Conservation (phyloP, 2,113 vertebrate genomes). For the Turdus rufiventris region DNA sequence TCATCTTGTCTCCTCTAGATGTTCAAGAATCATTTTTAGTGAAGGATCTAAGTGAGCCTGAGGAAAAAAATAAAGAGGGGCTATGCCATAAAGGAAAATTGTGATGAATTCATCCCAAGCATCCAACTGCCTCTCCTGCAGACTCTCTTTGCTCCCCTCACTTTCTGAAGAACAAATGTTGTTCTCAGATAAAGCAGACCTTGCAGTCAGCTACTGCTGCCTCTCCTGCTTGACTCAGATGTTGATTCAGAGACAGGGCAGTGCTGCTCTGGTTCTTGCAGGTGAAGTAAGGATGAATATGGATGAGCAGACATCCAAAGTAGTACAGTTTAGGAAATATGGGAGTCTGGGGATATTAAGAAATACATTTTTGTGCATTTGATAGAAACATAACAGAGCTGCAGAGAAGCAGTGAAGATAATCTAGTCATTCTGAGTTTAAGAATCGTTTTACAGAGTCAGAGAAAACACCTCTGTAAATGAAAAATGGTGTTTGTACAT, state of each 20-base stretch:
- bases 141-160: neutral
- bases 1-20: neutral
- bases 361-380: constrained; percentile 19
- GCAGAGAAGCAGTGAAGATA: neutral
- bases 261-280: neutral
- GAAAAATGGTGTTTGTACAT: neutral
- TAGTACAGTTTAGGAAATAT: neutral
- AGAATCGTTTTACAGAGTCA: neutral
- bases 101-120: neutral
- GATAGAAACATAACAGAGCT: neutral
- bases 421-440: constrained; percentile 6
- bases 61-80: neutral
- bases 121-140: neutral
- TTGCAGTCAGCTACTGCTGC: neutral
- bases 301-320: neutral
- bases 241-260: neutral
- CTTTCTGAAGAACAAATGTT: neutral
- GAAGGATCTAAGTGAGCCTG: neutral
- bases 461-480: constrained; percentile 3
- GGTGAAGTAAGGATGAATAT: constrained; percentile 36
- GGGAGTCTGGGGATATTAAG: constrained; percentile 36
- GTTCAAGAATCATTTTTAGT: neutral
- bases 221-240: neutral
- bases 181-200: neutral
- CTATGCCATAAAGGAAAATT: neutral